Base-by-base conservation (phyloP, 2,797 vertebrate species). In the Oophaga sylvatica region DNA sequence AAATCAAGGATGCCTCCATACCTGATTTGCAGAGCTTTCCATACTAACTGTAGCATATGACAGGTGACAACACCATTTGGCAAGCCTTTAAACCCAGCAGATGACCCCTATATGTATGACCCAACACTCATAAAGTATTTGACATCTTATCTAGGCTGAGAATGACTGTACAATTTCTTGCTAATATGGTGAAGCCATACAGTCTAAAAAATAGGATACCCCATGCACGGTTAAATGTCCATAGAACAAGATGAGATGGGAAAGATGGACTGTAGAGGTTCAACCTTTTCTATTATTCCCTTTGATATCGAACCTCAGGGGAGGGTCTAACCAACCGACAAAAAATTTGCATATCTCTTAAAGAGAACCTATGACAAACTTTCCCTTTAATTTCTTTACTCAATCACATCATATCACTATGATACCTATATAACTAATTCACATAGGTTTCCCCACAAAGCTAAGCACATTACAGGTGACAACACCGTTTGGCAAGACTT, bases 401-500 rank as follows among this genome's bases (percentile, higher is more conserved):
- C 26, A 26, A 26, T 26, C 26, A 26, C 26, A 26, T 26, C 26
- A 26, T 26, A 26, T 26, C 26, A 26, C 26, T 26, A 26, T 26
- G 26, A 26, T 26, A 26, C 26, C 26, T 26, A 26, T 26, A 26
- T 0, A 26, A 26, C 35, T 3, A 41, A 41, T 41, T 41, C 35
- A 5, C 35, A 67, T 26, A 67, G 12, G 5, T 13, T 9, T 67
- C n/a, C 63, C n/a, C 13, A 29, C 13, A 67, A 12, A 26, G 20
- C 62, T 71, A 71, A n/a, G n/a, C n/a, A 26, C n/a, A 67, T 67
- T 20, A 73, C 70, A 71, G 70, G 20, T n/a, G 73, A 26, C 73
- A 77, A 26, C 9, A 53, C 48, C 22, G 26, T n/a, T 8, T 16
- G 17, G 15, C 70, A 45, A 71, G 13, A 41, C 31, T 35, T 71